Evolutionary conservation across 1,140 invertebrate genomes (phyloP).

Genomic region (Drosophila nigromelanica): DNA sequence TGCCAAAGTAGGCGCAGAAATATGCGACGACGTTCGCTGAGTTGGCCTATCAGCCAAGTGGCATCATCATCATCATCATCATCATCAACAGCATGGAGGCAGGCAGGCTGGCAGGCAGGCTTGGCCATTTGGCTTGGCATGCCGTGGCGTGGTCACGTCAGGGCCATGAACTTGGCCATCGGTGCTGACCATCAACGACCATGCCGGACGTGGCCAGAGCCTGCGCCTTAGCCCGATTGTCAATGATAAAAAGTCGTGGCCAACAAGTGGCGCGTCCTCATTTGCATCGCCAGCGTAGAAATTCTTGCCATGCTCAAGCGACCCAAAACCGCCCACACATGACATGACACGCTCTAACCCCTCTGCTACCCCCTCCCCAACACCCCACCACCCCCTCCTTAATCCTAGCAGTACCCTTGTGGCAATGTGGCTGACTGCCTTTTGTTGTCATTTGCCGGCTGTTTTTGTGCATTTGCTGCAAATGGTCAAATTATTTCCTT

Average conservation of each 20-base stretch:
- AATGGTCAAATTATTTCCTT: constrained; percentile 83
- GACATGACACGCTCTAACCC: constrained; percentile 49
- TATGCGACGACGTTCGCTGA: constrained; percentile 60
- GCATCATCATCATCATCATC: constrained; percentile 63
- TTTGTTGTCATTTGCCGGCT: constrained; percentile 53
- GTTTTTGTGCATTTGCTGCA: constrained; percentile 55
- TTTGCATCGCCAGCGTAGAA: constrained; percentile 66
- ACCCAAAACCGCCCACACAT: constrained; percentile 62
- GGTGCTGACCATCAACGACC: constrained; percentile 69
- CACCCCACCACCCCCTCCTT: neutral
- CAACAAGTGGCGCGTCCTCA: constrained; percentile 78
- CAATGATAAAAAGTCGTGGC: constrained; percentile 75
- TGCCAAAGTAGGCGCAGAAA: constrained; percentile 73
- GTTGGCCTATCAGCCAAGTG: constrained; percentile 73
- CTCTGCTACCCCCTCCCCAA: neutral
- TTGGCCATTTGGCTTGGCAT: constrained; percentile 40
- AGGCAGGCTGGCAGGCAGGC: constrained; percentile 23
- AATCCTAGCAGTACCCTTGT: constrained; percentile 17
- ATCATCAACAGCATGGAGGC: constrained; percentile 18
- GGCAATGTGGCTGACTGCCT: constrained; percentile 41
- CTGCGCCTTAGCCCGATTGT: constrained; percentile 53
- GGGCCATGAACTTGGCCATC: constrained; percentile 72
- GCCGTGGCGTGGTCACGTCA: constrained; percentile 72
- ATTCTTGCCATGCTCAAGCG: constrained; percentile 62
- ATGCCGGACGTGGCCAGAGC: constrained; percentile 45